phyloP scores from a whole-genome alignment of 2,113 vertebrate species.

The Rhinopithecus roxellana region DNA sequence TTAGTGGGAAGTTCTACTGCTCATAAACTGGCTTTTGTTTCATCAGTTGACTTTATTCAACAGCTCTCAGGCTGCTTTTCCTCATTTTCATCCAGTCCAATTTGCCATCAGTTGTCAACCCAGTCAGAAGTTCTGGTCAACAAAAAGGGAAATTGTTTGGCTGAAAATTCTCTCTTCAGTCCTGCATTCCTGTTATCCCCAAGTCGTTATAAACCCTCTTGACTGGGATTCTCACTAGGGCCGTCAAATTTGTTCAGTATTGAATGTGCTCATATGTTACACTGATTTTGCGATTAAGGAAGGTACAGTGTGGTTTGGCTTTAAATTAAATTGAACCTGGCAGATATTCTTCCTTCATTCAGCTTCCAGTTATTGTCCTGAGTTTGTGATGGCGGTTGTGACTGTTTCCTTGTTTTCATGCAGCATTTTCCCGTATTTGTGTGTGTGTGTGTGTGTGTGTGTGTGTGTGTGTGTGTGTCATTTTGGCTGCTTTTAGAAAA shows the following conservation, averaged over 20 bases:
- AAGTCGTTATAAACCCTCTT: neutral
- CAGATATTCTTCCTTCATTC: neutral
- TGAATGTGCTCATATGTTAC: neutral
- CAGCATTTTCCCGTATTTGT: neutral
- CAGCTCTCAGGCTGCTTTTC: neutral
- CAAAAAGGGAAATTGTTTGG: neutral
- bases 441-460: neutral
- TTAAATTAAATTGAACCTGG: neutral
- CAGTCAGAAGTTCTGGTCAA: neutral
- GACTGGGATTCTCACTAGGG: neutral
- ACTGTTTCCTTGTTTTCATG: neutral
- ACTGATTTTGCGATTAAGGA: neutral
- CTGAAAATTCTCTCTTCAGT: neutral
- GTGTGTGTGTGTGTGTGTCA: neutral
- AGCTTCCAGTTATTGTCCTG: neutral
- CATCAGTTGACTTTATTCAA: neutral
- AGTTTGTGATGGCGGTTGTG: neutral
- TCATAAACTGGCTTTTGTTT: neutral
- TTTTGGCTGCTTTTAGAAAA: neutral
- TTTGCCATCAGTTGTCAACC: neutral
- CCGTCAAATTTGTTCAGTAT: neutral
- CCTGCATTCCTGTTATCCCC: rapidly evolving
- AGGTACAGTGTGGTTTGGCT: neutral
- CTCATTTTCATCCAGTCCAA: neutral
- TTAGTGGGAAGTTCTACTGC: neutral